Evolutionary conservation across 2,797 vertebrate species (phyloP).

Genomic region (Siniperca undulata): DNA sequence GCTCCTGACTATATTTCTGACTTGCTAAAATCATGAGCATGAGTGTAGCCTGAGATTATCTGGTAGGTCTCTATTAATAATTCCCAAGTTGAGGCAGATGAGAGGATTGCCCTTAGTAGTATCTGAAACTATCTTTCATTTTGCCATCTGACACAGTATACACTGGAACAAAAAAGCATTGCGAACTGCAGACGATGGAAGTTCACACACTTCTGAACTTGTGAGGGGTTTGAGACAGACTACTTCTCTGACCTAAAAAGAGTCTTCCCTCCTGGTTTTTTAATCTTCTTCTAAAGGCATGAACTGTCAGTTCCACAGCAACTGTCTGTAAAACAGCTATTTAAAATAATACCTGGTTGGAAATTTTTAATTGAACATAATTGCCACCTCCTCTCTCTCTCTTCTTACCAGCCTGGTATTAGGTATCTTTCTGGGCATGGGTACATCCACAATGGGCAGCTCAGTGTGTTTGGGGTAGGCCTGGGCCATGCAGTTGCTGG

Average conservation of each 20-base stretch:
- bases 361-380: neutral
- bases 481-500: slow-evolving; percentile 90
- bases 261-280: neutral
- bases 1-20: no score
- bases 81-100: no score
- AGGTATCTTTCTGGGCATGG: slow-evolving; percentile 92
- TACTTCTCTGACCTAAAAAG: neutral
- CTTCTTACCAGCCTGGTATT: slow-evolving; percentile 85
- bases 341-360: neutral
- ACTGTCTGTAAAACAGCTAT: neutral
- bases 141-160: no score
- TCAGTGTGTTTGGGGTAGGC: slow-evolving; percentile 92
- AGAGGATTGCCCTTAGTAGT: no score
- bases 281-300: neutral
- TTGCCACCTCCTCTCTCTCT: neutral
- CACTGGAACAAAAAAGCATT: neutral
- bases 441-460: slow-evolving; percentile 90
- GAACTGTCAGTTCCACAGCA: neutral
- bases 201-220: neutral
- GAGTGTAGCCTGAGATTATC: no score
- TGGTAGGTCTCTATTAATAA: no score
- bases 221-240: neutral
- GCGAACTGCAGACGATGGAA: neutral
- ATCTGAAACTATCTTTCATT: no score
- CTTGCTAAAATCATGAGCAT: no score